Evolutionary conservation across 2,113 vertebrate species (phyloP).

Genomic region (Thermophis baileyi): DNA sequence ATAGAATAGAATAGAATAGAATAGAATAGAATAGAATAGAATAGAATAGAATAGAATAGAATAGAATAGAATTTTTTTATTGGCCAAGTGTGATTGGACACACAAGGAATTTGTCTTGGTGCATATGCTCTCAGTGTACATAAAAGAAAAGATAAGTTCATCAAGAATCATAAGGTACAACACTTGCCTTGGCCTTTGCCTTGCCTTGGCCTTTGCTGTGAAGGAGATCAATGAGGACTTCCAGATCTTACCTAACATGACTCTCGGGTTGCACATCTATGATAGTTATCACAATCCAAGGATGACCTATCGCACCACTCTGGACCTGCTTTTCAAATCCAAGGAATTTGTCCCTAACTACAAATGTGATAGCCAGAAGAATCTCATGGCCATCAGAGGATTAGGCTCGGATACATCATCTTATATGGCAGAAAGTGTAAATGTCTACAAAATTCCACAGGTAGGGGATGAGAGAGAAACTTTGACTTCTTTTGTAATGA

Average conservation of each 20-base stretch:
- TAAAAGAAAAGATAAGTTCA: too few species aligned
- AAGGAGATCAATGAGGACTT: neutral
- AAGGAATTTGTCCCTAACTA: neutral
- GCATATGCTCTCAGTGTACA: too few species aligned
- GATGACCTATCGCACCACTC: neutral
- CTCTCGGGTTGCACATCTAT: neutral
- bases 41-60: too few species aligned
- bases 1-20: too few species aligned
- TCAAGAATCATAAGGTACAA: too few species aligned
- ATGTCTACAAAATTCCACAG: neutral
- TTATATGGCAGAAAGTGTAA: neutral
- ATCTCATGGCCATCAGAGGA: neutral
- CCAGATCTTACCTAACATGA: neutral
- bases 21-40: too few species aligned
- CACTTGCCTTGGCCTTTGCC: too few species aligned
- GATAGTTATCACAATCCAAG: neutral
- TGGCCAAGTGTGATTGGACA: too few species aligned
- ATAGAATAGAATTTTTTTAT: too few species aligned
- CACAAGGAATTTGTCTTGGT: too few species aligned
- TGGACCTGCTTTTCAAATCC: neutral
- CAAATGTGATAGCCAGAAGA: neutral
- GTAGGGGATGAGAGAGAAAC: neutral
- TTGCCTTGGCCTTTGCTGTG: neutral
- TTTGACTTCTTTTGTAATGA: neutral
- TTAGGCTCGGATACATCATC: neutral